phyloP scores from a whole-genome alignment of 2,888 invertebrate species.

The Lepidocyrtinus sp. region DNA sequence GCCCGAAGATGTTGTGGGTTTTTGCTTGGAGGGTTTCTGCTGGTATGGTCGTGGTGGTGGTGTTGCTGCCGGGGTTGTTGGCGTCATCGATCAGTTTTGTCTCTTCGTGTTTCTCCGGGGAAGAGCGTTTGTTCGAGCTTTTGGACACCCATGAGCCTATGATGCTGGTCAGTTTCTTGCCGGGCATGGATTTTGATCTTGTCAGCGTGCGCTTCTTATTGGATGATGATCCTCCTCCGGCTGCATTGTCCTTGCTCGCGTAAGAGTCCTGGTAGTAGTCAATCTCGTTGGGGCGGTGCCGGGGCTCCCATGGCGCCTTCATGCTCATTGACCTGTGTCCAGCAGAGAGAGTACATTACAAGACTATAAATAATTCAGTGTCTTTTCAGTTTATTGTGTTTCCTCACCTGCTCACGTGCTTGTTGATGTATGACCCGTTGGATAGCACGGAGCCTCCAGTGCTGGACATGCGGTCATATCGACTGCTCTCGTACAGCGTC shows the following conservation, averaged over 20 bases:
- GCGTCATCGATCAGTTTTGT: background rate
- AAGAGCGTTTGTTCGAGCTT: too few species aligned
- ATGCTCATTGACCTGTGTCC: constrained; percentile 60
- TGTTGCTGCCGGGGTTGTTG: background rate
- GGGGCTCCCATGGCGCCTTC: constrained; percentile 64
- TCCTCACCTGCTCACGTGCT: constrained; percentile 20
- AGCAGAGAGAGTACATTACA: background rate
- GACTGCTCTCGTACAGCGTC: constrained; percentile 31
- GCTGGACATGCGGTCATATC: constrained; percentile 8
- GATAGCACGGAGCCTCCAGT: constrained; percentile 25
- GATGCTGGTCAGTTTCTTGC: constrained; percentile 28
- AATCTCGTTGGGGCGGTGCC: constrained; percentile 36
- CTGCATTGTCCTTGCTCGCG: background rate
- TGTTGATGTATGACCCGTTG: constrained; percentile 15
- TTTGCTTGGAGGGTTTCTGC: background rate
- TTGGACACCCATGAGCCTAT: constrained; percentile 29
- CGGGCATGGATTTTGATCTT: constrained; percentile 34
- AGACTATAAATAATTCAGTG: background rate
- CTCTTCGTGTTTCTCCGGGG: background rate
- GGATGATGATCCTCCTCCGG: background rate
- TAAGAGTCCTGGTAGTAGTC: constrained; percentile 17
- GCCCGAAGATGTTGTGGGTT: background rate
- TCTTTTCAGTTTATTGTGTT: too few species aligned
- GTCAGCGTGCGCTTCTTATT: background rate
- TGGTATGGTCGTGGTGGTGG: background rate